These are phyloP conservation scores for Anthoscopus minutus DNA, from an alignment of 2,113 vertebrate species.

Conservation along the genomic window DNA sequence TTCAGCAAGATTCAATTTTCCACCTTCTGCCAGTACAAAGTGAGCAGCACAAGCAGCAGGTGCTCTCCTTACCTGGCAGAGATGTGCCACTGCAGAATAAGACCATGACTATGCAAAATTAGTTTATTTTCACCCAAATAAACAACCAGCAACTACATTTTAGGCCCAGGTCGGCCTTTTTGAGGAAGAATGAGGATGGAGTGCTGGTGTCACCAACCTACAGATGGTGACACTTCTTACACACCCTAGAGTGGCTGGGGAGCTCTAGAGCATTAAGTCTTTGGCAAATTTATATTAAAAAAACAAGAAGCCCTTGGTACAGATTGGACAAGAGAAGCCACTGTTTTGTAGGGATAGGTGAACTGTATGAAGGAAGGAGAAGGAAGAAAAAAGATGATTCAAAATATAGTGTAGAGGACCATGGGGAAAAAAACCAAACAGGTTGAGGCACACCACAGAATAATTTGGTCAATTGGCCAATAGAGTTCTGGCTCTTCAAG, in stretches of 20 bases:
- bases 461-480: not conserved
- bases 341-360: not conserved
- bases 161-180: not conserved
- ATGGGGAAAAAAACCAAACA: rapidly evolving
- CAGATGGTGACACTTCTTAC: not conserved
- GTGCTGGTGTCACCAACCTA: too few relatives aligned
- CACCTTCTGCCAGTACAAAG: not conserved
- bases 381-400: not conserved
- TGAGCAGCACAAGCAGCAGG: not conserved
- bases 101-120: not conserved
- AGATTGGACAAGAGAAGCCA: not conserved
- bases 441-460: not conserved
- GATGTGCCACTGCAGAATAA: not conserved
- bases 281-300: not conserved
- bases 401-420: not conserved
- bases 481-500: not conserved
- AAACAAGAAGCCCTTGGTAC: not conserved
- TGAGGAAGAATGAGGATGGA: not conserved
- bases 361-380: not conserved
- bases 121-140: not conserved
- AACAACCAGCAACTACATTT: not conserved
- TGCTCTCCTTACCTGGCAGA: not conserved
- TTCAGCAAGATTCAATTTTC: not conserved
- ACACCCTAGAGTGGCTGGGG: not conserved
- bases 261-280: not conserved